Percentiles rank a stretch among this genome's conserved stretches.
These are phyloP conservation scores for Benthosema pterotum DNA, from an alignment of 2,797 vertebrate species.

Conservation along the genomic window DNA sequence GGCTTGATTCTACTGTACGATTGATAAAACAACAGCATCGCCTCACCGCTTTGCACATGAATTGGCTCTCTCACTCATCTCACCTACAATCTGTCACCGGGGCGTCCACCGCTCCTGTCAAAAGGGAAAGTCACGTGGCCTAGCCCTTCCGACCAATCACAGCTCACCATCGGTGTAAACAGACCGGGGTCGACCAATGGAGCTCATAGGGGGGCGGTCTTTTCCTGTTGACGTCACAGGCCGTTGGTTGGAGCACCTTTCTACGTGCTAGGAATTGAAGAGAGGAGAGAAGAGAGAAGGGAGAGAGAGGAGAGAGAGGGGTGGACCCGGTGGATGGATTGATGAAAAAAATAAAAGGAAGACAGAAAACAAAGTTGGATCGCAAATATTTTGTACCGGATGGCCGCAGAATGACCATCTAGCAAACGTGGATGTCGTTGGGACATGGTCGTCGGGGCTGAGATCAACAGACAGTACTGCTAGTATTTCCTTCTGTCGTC, in stretches of 20 bases:
- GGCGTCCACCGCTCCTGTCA: slow-evolving; percentile 21
- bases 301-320: slow-evolving; percentile 18
- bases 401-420: slow-evolving; percentile 3
- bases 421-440: not conserved
- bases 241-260: not conserved
- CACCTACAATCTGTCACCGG: not conserved
- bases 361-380: not conserved
- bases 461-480: not conserved
- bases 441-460: slow-evolving; percentile 1
- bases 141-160: slow-evolving; percentile 45
- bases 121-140: slow-evolving; percentile 21
- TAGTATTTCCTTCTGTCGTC: slow-evolving; percentile 1
- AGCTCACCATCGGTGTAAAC: slow-evolving; percentile 44
- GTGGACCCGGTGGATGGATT: not conserved
- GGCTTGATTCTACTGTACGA: not conserved
- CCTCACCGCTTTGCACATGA: not conserved
- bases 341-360: slow-evolving; percentile 18
- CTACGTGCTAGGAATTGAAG: slow-evolving; percentile 42
- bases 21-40: not conserved
- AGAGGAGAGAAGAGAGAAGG: slow-evolving; percentile 20
- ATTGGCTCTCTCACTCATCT: slow-evolving; percentile 3
- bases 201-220: not conserved
- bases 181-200: slow-evolving; percentile 64
- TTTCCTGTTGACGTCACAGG: slow-evolving; percentile 59
- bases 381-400: not conserved